These are phyloP conservation scores for Lytechinus pictus DNA, from an alignment of 35 echinoderm and acorn worm genomes.

Conservation along the genomic window DNA sequence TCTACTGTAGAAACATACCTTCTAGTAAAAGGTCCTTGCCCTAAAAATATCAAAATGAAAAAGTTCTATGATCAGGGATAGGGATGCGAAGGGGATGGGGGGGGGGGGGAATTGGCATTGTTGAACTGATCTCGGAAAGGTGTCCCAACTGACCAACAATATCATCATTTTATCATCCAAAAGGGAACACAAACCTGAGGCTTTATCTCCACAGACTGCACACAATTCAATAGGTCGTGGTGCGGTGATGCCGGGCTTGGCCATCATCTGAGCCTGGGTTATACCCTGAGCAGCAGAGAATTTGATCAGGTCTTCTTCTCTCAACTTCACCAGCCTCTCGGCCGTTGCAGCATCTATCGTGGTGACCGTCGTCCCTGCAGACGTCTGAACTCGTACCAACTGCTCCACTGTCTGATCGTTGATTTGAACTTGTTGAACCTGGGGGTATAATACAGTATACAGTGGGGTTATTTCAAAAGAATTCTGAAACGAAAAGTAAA, in stretches of 20 bases:
- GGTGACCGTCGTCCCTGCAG: conserved; percentile 64
- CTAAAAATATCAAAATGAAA: too few species aligned
- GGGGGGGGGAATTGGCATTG: too few species aligned
- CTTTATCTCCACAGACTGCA: conserved; percentile 98
- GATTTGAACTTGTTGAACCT: conserved; percentile 94
- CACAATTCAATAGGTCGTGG: conserved; percentile 86
- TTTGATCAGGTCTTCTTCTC: conserved; percentile 76
- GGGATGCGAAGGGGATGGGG: too few species aligned
- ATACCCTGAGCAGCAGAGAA: conserved; percentile 48
- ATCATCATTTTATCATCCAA: neutral
- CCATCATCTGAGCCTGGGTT: conserved; percentile 64
- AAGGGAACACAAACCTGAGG: conserved; percentile 71
- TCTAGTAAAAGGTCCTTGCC: too few species aligned
- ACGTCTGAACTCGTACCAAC: conserved; percentile 74
- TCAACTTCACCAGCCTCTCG: conserved; percentile 72
- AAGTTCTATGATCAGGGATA: too few species aligned
- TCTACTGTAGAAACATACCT: too few species aligned
- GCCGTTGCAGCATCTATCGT: conserved; percentile 67
- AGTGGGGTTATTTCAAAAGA: neutral
- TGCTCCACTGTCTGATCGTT: conserved; percentile 97
- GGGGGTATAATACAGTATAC: neutral
- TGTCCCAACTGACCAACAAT: too few species aligned
- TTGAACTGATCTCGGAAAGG: too few species aligned
- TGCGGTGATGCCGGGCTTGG: conserved; percentile 50
- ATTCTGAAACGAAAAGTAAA: too few species aligned